A percentile compares a stretch with the other conserved stretches of the same genome.
Conservation (phyloP, 30 jellyfish, hydroid and myxozoan genomes). For the Aurelia sp. region DNA sequence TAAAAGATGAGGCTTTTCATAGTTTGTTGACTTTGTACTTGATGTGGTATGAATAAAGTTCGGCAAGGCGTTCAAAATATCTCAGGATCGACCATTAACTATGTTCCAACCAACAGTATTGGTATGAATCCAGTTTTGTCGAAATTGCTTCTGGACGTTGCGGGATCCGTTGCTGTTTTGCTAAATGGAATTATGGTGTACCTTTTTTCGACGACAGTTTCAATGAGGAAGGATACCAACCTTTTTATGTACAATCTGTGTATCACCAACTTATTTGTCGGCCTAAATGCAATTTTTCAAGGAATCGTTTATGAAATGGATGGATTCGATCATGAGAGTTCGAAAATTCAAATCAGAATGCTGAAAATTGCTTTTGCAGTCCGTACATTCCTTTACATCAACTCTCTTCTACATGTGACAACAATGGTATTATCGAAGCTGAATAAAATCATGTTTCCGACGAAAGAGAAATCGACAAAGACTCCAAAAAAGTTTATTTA, state of each 20-base stretch:
- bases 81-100: too few species aligned
- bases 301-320: slow-evolving; percentile 20
- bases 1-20: too few species aligned
- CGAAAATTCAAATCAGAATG: neutral
- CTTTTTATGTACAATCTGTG: slow-evolving; percentile 18
- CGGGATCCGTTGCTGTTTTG: too few species aligned
- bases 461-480: neutral
- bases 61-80: too few species aligned
- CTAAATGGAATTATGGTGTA: slow-evolving; percentile 4
- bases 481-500: neutral
- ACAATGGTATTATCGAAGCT: slow-evolving; percentile 11
- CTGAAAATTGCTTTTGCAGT: slow-evolving; percentile 34
- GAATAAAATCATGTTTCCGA: slow-evolving; percentile 12
- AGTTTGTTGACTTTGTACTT: too few species aligned
- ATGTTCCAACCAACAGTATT: too few species aligned
- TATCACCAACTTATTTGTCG: neutral
- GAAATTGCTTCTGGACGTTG: too few species aligned
- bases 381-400: slow-evolving; percentile 14
- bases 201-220: neutral
- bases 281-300: slow-evolving; percentile 38
- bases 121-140: too few species aligned
- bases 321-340: neutral
- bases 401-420: slow-evolving; percentile 25
- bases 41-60: too few species aligned
- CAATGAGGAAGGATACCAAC: slow-evolving; percentile 20